Conservation (phyloP, 1,140 invertebrate genomes). For the Drosophila lowei region DNA sequence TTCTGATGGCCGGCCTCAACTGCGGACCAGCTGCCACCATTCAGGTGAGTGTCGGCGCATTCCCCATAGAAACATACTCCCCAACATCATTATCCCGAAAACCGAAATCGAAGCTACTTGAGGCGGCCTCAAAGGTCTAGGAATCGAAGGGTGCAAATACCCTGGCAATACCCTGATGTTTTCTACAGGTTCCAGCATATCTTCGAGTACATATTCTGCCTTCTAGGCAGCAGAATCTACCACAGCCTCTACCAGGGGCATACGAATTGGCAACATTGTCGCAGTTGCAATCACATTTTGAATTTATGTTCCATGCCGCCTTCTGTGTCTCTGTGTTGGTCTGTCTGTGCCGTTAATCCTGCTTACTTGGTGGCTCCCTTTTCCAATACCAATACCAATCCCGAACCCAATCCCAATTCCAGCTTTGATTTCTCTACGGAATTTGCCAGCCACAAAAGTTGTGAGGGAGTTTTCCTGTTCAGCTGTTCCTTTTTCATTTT, state of each 20-base stretch:
- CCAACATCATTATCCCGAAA: too few relatives aligned
- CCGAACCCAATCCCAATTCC: conserved; percentile 9
- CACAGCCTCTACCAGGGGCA: too few relatives aligned
- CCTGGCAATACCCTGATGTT: too few relatives aligned
- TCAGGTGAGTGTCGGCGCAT: conserved; percentile 82
- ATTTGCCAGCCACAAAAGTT: conserved; percentile 47
- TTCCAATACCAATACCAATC: conserved; percentile 30
- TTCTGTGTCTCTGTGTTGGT: too few relatives aligned
- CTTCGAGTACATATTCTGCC: too few relatives aligned
- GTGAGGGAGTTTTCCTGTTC: conserved; percentile 18
- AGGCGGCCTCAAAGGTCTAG: neutral
- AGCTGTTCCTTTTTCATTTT: neutral
- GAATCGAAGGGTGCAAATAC: too few relatives aligned
- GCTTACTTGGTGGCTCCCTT: conserved; percentile 10
- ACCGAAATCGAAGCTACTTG: conserved; percentile 25
- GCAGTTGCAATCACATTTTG: conserved; percentile 56
- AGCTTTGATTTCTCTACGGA: conserved; percentile 75
- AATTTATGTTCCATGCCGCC: conserved; percentile 56
- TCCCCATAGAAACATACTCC: too few relatives aligned
- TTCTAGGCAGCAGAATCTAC: neutral
- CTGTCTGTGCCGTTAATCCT: conserved; percentile 70
- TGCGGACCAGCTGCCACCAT: conserved; percentile 88
- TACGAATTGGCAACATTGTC: conserved; percentile 44
- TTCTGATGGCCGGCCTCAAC: conserved; percentile 90
- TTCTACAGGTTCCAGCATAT: too few relatives aligned